Conservation (phyloP, 2,888 invertebrate genomes). For the Heteromurus nitidus region DNA sequence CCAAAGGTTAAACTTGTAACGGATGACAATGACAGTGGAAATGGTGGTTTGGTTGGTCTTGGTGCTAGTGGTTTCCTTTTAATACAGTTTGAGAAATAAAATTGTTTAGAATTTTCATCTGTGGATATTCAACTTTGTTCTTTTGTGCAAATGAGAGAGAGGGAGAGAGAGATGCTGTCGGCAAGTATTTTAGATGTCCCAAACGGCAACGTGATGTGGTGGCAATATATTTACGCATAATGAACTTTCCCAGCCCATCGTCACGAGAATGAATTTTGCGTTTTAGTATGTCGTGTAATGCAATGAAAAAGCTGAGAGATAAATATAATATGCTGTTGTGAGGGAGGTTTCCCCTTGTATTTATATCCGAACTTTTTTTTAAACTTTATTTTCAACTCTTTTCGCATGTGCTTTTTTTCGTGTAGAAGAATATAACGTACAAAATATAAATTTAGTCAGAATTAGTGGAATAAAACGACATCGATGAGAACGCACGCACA, state of each 20-base stretch:
- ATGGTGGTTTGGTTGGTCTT: not conserved
- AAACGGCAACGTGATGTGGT: constrained; percentile 40
- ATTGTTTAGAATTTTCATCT: constrained; percentile 37
- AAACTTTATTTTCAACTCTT: constrained; percentile 21
- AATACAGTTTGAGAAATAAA: constrained; percentile 39
- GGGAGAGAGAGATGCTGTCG: not conserved
- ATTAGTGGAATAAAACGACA: not conserved
- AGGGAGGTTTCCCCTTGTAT: no score
- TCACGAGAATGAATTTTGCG: not conserved
- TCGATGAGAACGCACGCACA: not conserved
- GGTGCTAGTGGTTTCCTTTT: constrained; percentile 15
- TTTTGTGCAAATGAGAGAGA: constrained; percentile 28
- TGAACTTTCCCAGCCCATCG: constrained; percentile 40
- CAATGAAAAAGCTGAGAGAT: not conserved
- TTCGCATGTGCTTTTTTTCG: not conserved
- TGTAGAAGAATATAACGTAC: constrained; percentile 27
- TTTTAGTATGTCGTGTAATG: not conserved
- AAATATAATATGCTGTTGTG: not conserved
- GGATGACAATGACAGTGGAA: not conserved
- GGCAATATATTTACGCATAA: constrained; percentile 31
- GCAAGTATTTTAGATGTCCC: constrained; percentile 3
- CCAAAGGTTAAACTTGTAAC: constrained; percentile 10
- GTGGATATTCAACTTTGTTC: constrained; percentile 20
- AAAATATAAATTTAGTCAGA: constrained; percentile 32
- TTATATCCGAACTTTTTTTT: constrained; percentile 31